A percentile compares a stretch with the other conserved stretches of the same genome.
phyloP scores from a whole-genome alignment of 2,113 vertebrate genomes.

The Halcyon malimbica region DNA sequence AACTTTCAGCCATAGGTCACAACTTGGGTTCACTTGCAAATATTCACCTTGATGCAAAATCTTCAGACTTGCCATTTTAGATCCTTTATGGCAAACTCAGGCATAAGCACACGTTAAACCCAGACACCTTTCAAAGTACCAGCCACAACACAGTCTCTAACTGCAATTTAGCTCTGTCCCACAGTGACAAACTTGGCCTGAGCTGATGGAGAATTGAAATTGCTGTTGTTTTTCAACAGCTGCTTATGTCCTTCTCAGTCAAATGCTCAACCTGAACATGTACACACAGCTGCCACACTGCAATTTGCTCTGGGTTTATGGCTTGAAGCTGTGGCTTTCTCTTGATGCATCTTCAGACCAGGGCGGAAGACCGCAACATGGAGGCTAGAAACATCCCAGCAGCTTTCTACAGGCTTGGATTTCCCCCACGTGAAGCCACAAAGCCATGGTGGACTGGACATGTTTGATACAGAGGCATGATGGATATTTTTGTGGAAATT shows the following conservation, averaged over 20 bases:
- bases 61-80: background rate
- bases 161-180: background rate
- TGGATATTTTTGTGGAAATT: background rate
- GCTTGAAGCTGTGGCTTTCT: background rate
- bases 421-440: rapidly evolving
- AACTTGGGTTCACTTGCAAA: background rate
- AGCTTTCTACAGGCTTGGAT: background rate
- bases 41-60: background rate
- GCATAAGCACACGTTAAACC: rapidly evolving
- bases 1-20: background rate
- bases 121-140: background rate
- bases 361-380: rapidly evolving
- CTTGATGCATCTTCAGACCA: background rate
- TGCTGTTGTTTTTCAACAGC: background rate
- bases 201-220: background rate
- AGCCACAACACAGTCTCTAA: background rate
- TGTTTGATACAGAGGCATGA: background rate
- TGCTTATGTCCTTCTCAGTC: background rate
- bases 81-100: background rate
- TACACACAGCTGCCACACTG: rapidly evolving
- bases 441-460: background rate
- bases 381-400: background rate
- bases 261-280: background rate
- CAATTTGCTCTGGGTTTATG: background rate
- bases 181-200: background rate